These are phyloP conservation scores for Zhengitettix transpicula DNA, from an alignment of 2,888 invertebrate genomes.

Conservation along the genomic window DNA sequence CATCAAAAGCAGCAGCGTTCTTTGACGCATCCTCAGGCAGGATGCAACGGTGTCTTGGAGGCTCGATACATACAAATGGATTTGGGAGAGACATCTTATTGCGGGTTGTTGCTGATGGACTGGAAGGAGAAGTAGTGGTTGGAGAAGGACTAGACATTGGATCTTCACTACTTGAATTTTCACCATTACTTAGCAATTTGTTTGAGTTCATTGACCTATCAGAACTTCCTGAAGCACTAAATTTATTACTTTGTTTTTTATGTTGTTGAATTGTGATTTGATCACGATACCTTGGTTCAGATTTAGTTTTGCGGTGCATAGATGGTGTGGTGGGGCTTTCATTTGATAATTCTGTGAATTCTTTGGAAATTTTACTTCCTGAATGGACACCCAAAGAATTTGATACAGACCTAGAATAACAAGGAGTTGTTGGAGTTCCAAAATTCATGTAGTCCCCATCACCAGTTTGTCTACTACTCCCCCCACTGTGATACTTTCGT, in stretches of 20 bases:
- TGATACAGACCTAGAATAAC: neutral
- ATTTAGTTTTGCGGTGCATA: constrained; percentile 7
- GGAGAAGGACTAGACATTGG: constrained; percentile 8
- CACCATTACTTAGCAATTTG: constrained; percentile 6
- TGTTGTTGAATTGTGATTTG: constrained; percentile 2
- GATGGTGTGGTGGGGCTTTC: constrained; percentile 3
- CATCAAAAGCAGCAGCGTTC: neutral
- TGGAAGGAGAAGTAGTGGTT: constrained; percentile 7
- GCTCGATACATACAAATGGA: constrained; percentile 7
- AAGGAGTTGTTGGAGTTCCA: neutral
- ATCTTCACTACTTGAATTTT: constrained; percentile 7
- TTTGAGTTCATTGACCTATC: neutral
- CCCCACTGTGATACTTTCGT: constrained; percentile 13
- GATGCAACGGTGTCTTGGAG: constrained; percentile 1
- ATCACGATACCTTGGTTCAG: constrained; percentile 4
- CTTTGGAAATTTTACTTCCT: neutral
- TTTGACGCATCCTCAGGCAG: constrained; percentile 1
- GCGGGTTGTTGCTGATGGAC: constrained; percentile 4
- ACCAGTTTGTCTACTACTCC: neutral
- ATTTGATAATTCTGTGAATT: neutral
- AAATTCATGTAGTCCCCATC: neutral
- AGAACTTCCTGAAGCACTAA: neutral
- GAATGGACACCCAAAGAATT: constrained; percentile 1
- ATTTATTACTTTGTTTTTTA: constrained; percentile 3
- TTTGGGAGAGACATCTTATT: constrained; percentile 3